Evolutionary conservation across 2,113 vertebrate species (phyloP), one percentile per base, ranked within the genome.

Genomic region (Bostrychus sinensis): DNA sequence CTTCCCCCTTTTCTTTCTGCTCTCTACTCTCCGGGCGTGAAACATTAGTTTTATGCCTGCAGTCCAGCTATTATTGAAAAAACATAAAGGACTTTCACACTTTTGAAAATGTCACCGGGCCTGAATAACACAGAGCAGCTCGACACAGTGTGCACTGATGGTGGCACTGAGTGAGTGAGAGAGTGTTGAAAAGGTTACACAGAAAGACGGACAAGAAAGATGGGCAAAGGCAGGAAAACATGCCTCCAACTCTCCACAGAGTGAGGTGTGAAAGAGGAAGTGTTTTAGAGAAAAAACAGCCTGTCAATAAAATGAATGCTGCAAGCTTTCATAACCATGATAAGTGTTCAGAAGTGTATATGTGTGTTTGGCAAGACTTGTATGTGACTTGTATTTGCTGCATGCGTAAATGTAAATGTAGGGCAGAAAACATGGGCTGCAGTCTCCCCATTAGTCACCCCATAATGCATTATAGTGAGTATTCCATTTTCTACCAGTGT

Each of bases 91-190:
- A 67, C 63, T 78, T 86, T 85, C 64, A 65, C 79, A 61, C 37
- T 54, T 56, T 72, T 82, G 84, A 74, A 88, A 90, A 91, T 92
- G 91, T 89, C 89, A 89, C 70, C 70, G 32, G 57, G 57, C 74
- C 46, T 45, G 48, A 78, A 70, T 61, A 80, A 71, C 74, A 77
- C 62, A 30, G 28, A 75, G 62, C 45, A 37, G 75, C 69, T 56
- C 53, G 63, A 65, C 42, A 56, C 71, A 78, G 73, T 62, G 58
- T 43, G 80, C 53, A 41, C 23, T 6, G 60, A 75, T 60, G 67
- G 71, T 23, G 12, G 66, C 50, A 6, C 66, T 41, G 56, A 62
- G 60, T 23, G 66, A 78, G 69, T 42, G 70, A 30, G 61, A 78
- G 69, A 42, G 70, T 12, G 53, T 55, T 28, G 37, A 37, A 88